Evolutionary conservation across 2,888 invertebrate species (phyloP).

Genomic region (Dolichomitus sp.): DNA sequence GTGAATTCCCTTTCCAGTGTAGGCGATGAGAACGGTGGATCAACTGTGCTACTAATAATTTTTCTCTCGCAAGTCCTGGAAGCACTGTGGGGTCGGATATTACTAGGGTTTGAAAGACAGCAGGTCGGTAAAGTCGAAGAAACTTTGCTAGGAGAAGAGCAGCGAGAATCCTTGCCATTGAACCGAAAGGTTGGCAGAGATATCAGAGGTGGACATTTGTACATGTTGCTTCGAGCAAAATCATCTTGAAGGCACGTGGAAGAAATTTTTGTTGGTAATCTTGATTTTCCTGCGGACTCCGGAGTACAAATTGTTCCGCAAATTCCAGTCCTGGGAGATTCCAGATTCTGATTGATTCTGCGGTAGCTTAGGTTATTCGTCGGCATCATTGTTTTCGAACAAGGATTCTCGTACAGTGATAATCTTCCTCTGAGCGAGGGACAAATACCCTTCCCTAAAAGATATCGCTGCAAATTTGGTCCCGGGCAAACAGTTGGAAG

Average conservation of each 20-base stretch:
- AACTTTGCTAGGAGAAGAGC: conserved; percentile 6
- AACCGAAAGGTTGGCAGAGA: not conserved
- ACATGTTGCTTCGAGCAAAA: conserved; percentile 21
- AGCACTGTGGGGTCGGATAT: not conserved
- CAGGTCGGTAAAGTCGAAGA: not conserved
- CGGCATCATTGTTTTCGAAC: conserved; percentile 20
- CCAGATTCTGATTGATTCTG: not conserved
- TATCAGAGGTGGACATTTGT: conserved; percentile 14
- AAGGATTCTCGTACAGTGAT: conserved; percentile 57
- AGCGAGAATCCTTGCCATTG: not conserved
- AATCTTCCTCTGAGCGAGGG: conserved; percentile 67
- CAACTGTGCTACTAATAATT: conserved; percentile 24
- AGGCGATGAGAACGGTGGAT: conserved; percentile 71
- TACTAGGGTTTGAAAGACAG: not conserved
- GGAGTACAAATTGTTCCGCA: not conserved
- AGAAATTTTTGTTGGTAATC: not conserved
- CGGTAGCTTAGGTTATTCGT: conserved; percentile 3
- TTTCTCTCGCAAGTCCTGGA: conserved; percentile 1
- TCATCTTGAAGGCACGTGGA: conserved; percentile 24
- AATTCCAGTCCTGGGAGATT: conserved; percentile 6
- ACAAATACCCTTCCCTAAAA: conserved; percentile 68
- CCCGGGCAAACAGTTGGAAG: conserved; percentile 64
- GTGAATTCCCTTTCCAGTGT: conserved; percentile 74
- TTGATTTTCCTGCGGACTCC: conserved; percentile 13
- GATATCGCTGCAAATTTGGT: conserved; percentile 72